Evolutionary conservation across 1,140 invertebrate species (phyloP), one percentile per base, ranked within the genome.

Genomic region (Uloborus diversus): DNA sequence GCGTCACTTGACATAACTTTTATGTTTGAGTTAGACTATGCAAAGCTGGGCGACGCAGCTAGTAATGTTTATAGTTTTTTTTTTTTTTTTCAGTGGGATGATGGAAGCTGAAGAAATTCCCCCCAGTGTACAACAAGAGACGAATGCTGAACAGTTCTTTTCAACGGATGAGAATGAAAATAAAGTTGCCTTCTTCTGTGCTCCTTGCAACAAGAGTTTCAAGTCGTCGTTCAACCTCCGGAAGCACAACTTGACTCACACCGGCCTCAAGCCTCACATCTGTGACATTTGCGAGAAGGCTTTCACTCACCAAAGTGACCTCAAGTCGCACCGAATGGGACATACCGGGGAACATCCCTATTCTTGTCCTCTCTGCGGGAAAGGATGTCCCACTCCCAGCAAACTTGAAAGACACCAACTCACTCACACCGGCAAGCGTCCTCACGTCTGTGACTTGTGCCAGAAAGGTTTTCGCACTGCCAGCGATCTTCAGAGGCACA

Each of bases 121-220:
- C n/a, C n/a, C n/a, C n/a, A n/a, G n/a, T n/a, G n/a, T n/a, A n/a
- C n/a, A n/a, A n/a, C n/a, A n/a, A n/a, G n/a, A n/a, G n/a, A n/a
- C n/a, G n/a, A n/a, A n/a, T n/a, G n/a, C n/a, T n/a, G n/a, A n/a
- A n/a, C n/a, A n/a, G n/a, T n/a, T n/a, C n/a, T n/a, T n/a, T n/a
- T n/a, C n/a, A n/a, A n/a, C n/a, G n/a, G n/a, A n/a, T n/a, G n/a
- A n/a, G n/a, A n/a, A n/a, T n/a, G n/a, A n/a, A n/a, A n/a, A n/a
- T n/a, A n/a, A n/a, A n/a, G n/a, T n/a, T n/a, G n/a, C 96, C 2
- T 98, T 98, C 88, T 91, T 93, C 0, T 98, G 96, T 87, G 92
- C 94, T 82, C 89, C 94, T 92, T 84, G 70, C 14, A 57, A 20
- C 0, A 84, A 71, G 84, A 88, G 11, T 0, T 70, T 56, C 20